Percentiles rank a stretch among this genome's conserved stretches.
Conservation (phyloP, 2,888 invertebrate genomes). For the Dynastes hyllus region DNA sequence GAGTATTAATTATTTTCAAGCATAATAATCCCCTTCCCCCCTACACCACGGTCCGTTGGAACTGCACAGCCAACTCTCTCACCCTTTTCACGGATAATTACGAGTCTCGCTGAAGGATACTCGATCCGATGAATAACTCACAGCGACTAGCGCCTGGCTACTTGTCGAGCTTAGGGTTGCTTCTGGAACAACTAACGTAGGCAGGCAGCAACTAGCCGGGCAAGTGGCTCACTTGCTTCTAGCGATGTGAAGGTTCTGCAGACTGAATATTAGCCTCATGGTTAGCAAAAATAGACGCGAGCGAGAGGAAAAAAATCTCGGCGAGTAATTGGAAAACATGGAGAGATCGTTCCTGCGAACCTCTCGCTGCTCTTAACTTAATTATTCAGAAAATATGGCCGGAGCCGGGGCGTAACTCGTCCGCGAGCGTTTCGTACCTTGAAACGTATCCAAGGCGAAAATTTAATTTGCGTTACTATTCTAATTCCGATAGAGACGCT, state of each 20-base stretch:
- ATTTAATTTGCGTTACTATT: conserved; percentile 14
- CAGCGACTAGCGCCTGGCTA: too few species aligned
- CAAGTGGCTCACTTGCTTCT: conserved; percentile 7
- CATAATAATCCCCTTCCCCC: too few species aligned
- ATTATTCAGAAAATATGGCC: conserved; percentile 39
- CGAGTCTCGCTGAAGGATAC: too few species aligned
- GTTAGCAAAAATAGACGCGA: conserved; percentile 13
- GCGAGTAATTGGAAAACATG: conserved; percentile 28
- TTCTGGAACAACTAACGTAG: too few species aligned
- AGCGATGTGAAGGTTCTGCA: background rate
- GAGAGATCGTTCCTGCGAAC: conserved; percentile 1
- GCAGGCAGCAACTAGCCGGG: background rate
- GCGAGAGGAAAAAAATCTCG: background rate
- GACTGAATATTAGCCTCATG: too few species aligned
- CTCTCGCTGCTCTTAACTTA: conserved; percentile 8
- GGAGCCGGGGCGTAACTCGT: conserved; percentile 4
- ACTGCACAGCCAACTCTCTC: too few species aligned
- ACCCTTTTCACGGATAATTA: too few species aligned
- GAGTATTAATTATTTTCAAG: too few species aligned
- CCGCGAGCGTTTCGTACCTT: background rate
- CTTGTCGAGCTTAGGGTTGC: too few species aligned
- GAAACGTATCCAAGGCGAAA: conserved; percentile 14
- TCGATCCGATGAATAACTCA: too few species aligned
- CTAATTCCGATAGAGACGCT: conserved; percentile 2
- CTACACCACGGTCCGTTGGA: too few species aligned